Conservation (phyloP, 1,140 invertebrate genomes). For the Platyscapa corneri region DNA sequence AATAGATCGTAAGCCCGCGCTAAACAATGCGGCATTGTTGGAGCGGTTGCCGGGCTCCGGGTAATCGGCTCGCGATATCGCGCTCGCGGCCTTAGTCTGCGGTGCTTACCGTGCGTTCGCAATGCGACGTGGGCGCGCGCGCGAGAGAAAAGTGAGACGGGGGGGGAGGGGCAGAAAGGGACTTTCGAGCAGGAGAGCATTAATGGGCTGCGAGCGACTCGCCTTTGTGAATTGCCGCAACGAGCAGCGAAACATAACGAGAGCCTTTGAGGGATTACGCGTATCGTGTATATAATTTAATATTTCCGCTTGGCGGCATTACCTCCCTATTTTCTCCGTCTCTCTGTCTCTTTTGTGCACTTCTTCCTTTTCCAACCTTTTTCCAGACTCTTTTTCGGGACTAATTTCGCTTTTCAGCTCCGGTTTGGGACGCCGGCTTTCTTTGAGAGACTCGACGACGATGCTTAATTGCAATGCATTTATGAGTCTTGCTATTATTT, state of each 20-base stretch:
- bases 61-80: background rate
- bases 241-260: slow-evolving; percentile 35
- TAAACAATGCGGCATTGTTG: slow-evolving; percentile 34
- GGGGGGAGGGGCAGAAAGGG: background rate
- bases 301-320: slow-evolving; percentile 32
- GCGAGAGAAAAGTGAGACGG: background rate
- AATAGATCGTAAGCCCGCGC: background rate
- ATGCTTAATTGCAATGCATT: slow-evolving; percentile 23
- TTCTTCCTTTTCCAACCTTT: background rate
- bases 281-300: slow-evolving; percentile 45
- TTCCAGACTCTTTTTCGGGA: background rate
- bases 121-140: background rate
- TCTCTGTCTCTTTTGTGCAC: background rate
- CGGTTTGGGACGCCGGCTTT: background rate
- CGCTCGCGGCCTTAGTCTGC: background rate
- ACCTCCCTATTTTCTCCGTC: background rate
- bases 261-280: slow-evolving; percentile 44
- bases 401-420: slow-evolving; percentile 14
- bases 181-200: background rate
- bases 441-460: background rate
- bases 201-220: slow-evolving; percentile 13
- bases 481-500: slow-evolving; percentile 9
- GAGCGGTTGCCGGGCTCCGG: background rate
- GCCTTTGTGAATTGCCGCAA: slow-evolving; percentile 39
- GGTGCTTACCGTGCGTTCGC: background rate